phyloP scores from a whole-genome alignment of 1,140 invertebrate species.

The Antheraea mylitta region DNA sequence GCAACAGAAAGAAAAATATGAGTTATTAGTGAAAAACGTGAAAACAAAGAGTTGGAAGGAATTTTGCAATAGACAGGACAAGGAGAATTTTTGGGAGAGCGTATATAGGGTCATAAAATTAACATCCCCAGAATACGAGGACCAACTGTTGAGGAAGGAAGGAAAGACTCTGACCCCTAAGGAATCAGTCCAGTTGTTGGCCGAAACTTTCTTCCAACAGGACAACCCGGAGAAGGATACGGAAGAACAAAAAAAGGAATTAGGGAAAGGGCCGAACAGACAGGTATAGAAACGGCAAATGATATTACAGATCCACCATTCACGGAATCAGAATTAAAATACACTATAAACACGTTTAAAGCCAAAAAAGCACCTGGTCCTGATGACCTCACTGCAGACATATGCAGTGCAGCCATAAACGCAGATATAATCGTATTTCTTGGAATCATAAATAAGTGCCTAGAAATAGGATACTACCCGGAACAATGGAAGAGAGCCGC shows the following conservation, averaged over 20 bases:
- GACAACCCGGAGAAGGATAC: no score
- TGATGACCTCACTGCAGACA: no score
- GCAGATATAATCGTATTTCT: no score
- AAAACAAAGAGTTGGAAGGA: slow-evolving; percentile 4
- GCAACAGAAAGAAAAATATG: not conserved
- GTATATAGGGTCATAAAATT: not conserved
- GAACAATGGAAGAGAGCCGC: not conserved
- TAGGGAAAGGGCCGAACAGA: no score
- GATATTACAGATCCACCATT: no score
- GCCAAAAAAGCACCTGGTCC: no score
- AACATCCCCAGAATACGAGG: not conserved
- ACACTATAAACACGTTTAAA: no score
- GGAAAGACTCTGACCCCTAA: not conserved
- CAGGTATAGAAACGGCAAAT: no score
- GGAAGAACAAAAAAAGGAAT: no score
- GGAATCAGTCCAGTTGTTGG: not conserved
- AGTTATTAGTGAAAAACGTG: not conserved
- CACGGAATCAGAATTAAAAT: no score
- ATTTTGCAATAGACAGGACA: slow-evolving; percentile 3
- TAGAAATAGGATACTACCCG: not conserved
- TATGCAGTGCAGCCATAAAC: no score
- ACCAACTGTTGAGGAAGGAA: not conserved
- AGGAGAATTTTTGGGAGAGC: not conserved
- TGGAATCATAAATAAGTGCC: no score
- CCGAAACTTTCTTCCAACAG: not conserved